phyloP scores from a whole-genome alignment of 2,113 vertebrate species.

The Ailuropoda melanoleuca region DNA sequence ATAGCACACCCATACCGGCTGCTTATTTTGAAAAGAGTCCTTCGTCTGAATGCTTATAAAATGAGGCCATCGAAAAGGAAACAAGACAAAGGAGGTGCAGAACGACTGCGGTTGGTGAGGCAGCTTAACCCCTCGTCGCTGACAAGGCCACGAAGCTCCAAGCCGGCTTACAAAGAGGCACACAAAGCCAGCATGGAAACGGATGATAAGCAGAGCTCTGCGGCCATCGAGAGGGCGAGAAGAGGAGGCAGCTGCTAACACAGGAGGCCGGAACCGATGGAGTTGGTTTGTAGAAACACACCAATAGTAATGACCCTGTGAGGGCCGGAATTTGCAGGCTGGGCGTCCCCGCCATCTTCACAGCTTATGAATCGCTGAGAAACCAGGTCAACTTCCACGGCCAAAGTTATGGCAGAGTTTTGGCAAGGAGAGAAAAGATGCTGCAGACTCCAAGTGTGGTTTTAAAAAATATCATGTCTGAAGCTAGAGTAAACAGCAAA shows the following conservation, averaged over 20 bases:
- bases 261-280: constrained; percentile 78
- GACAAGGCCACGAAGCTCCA: constrained; percentile 64
- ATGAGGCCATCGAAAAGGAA: constrained; percentile 80
- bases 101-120: constrained; percentile 63
- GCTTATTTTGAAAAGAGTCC: constrained; percentile 77
- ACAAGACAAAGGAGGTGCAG: constrained; percentile 77
- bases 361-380: not conserved
- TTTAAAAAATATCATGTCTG: constrained; percentile 59
- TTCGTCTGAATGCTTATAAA: constrained; percentile 79
- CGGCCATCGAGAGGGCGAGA: constrained; percentile 78
- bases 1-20: constrained; percentile 72
- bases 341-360: constrained; percentile 42
- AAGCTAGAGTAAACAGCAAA: constrained; percentile 76
- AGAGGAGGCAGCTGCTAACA: constrained; percentile 84
- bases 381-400: constrained; percentile 55
- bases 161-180: constrained; percentile 77
- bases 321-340: constrained; percentile 74
- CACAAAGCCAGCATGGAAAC: constrained; percentile 84
- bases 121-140: constrained; percentile 63
- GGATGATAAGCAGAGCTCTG: constrained; percentile 84
- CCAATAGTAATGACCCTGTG: constrained; percentile 54
- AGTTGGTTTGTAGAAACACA: constrained; percentile 80
- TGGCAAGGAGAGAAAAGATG: not conserved
- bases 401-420: not conserved
- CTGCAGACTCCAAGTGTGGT: constrained; percentile 28